Evolutionary conservation across 2,888 invertebrate genomes (phyloP).

Genomic region (Aphodius sticticus): DNA sequence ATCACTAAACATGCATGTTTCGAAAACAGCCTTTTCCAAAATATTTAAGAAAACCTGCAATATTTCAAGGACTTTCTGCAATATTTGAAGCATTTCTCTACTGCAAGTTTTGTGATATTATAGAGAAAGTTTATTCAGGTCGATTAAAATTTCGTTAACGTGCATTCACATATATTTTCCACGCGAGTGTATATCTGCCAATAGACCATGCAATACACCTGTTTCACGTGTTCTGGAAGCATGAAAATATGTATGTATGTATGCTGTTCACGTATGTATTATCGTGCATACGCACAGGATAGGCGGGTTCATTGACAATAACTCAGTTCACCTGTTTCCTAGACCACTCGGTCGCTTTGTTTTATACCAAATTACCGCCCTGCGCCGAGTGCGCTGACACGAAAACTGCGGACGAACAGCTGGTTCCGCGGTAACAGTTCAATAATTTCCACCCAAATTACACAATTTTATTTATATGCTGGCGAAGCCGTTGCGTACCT

Average conservation of each 20-base stretch:
- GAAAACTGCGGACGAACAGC: slow-evolving; percentile 4
- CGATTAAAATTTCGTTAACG: not conserved
- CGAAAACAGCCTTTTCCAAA: too few species aligned
- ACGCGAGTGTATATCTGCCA: too few species aligned
- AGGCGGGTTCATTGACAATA: slow-evolving; percentile 4
- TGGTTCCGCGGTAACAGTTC: not conserved
- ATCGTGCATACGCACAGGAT: not conserved
- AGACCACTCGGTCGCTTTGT: not conserved
- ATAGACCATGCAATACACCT: not conserved
- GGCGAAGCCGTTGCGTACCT: too few species aligned
- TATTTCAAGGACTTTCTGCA: too few species aligned
- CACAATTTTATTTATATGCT: too few species aligned
- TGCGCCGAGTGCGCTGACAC: not conserved
- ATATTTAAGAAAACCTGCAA: too few species aligned
- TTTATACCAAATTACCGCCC: not conserved
- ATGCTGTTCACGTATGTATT: not conserved
- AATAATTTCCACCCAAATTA: not conserved
- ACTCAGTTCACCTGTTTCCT: slow-evolving; percentile 4
- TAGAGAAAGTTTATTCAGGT: not conserved
- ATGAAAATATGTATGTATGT: slow-evolving; percentile 4
- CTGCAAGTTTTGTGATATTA: too few species aligned
- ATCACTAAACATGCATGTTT: too few species aligned
- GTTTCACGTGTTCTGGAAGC: not conserved
- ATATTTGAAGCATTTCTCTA: too few species aligned
- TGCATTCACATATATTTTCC: not conserved